These are phyloP conservation scores for Himalopsyche kuldschensis DNA, from an alignment of 2,888 invertebrate genomes.

Conservation along the genomic window DNA sequence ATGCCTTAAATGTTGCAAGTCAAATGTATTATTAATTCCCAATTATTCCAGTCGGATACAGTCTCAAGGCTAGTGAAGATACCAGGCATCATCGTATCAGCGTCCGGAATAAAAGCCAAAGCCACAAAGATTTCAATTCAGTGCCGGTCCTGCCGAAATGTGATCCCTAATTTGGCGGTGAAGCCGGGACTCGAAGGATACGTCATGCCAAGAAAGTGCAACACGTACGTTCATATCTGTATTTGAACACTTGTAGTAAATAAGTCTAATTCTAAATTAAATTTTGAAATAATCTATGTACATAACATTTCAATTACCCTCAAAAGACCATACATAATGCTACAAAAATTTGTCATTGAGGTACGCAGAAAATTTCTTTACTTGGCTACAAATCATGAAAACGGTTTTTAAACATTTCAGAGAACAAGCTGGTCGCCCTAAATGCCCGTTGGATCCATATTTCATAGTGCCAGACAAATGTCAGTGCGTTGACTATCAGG, in stretches of 20 bases:
- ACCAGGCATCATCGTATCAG: constrained; percentile 92
- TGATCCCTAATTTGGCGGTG: constrained; percentile 85
- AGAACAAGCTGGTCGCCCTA: constrained; percentile 88
- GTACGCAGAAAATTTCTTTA: not conserved
- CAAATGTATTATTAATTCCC: not conserved
- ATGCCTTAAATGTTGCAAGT: no score
- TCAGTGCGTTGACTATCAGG: constrained; percentile 95
- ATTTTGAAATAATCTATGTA: no score
- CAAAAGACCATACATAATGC: no score
- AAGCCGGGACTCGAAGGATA: constrained; percentile 97
- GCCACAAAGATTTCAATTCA: constrained; percentile 94
- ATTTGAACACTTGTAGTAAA: no score
- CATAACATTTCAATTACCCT: no score
- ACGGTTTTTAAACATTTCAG: constrained; percentile 53
- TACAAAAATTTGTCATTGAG: not conserved
- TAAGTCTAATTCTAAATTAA: no score
- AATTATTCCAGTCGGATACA: constrained; percentile 75
- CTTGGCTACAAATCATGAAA: not conserved
- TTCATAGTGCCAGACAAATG: constrained; percentile 98
- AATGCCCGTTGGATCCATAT: constrained; percentile 96
- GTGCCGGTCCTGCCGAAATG: constrained; percentile 89
- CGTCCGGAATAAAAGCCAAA: constrained; percentile 92
- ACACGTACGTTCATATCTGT: constrained; percentile 66
- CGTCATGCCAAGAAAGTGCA: constrained; percentile 91
- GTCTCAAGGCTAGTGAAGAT: constrained; percentile 94